These are phyloP conservation scores for Scaptomyza parva DNA, from an alignment of 2,888 invertebrate species.

Conservation along the genomic window DNA sequence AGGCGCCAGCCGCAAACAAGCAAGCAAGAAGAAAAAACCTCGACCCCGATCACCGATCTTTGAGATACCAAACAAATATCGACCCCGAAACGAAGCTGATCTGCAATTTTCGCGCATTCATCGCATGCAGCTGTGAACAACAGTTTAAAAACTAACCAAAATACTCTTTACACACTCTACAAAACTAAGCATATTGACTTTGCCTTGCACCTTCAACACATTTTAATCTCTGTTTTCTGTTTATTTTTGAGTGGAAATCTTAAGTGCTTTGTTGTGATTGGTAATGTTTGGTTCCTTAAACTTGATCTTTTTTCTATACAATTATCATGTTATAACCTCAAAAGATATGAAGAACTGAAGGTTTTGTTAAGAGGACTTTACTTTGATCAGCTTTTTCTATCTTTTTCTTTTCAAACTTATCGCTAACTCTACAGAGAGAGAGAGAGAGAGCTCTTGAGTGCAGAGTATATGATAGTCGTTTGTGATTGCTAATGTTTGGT, in stretches of 20 bases:
- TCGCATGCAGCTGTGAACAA: slow-evolving; percentile 74
- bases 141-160: slow-evolving; percentile 35
- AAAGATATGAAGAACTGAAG: too few species aligned
- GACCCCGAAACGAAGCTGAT: slow-evolving; percentile 10
- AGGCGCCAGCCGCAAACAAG: slow-evolving; percentile 61
- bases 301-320: neutral
- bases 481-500: neutral
- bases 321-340: too few species aligned
- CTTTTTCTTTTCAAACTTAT: too few species aligned
- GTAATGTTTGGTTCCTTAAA: neutral
- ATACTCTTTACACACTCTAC: slow-evolving; percentile 19
- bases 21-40: neutral
- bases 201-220: too few species aligned
- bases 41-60: slow-evolving; percentile 4
- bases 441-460: too few species aligned
- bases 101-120: slow-evolving; percentile 61
- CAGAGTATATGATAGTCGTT: slow-evolving; percentile 36
- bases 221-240: too few species aligned
- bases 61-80: neutral
- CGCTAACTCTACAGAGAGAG: too few species aligned
- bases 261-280: neutral
- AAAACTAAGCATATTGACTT: slow-evolving; percentile 16
- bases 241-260: neutral
- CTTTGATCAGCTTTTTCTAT: too few species aligned
- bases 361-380: too few species aligned